phyloP scores from a whole-genome alignment of 2,797 vertebrate genomes.

The Acipenser transmontanus region DNA sequence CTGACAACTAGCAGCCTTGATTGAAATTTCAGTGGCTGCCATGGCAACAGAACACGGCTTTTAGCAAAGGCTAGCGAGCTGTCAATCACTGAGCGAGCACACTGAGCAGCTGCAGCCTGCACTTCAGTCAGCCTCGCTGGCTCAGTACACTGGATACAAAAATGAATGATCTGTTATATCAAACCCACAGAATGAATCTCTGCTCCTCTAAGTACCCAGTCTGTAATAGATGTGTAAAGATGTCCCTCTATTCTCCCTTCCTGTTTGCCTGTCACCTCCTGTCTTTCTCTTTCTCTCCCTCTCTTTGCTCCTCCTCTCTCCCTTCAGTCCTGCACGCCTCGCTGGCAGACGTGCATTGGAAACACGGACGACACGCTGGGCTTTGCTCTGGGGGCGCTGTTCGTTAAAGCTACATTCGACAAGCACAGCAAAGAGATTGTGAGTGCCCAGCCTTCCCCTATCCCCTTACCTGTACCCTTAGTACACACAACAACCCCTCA shows the following conservation, averaged over 20 bases:
- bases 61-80: neutral
- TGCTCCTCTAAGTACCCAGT: no score
- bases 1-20: neutral
- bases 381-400: conserved; percentile 88
- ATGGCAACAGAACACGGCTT: neutral
- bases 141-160: no score
- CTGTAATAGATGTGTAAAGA: no score
- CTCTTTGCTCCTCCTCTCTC: conserved; percentile 7
- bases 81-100: neutral
- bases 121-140: no score
- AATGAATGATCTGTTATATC: no score
- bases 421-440: conserved; percentile 92
- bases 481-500: no score
- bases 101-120: neutral
- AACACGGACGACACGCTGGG: conserved; percentile 91
- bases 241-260: no score
- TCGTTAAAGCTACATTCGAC: conserved; percentile 92
- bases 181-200: no score
- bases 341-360: conserved; percentile 95
- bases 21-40: neutral
- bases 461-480: neutral
- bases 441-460: conserved; percentile 43
- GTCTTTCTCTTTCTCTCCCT: neutral
- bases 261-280: no score
- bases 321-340: conserved; percentile 81